Evolutionary conservation across 2,888 invertebrate genomes (phyloP), one percentile per base, ranked within the genome.

Genomic region (Campaea margaritaria): DNA sequence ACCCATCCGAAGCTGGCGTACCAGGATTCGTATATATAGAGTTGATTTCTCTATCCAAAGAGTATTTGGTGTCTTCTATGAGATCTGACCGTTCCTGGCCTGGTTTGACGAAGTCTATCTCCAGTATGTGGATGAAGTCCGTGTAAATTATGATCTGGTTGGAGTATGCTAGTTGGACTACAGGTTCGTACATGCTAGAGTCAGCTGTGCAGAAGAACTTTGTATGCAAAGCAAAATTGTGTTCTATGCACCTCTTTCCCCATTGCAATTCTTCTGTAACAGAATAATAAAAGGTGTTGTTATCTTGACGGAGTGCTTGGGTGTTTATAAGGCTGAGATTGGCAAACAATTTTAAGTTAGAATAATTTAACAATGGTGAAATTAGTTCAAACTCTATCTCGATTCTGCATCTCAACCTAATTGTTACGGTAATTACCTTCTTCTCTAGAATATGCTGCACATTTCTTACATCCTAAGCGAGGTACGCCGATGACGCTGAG

Each of bases 181-280:
- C 93, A 0, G 95, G 95, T 72, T 95, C 94, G 75, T 96, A 96
- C 83, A 94, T 93, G 27, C 97, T 97, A 74, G 96, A 96, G 49
- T 97, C 97, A 44, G 96, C 95, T n/a, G 97, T 96, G 72, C 97
- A 95, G 79, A 97, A 97, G 83, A 98, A 97, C 81, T 96, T 97
- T 70, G 97, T 97, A 86, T 99, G 98, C 67, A 98, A 95, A 46
- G 98, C 97, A 72, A 98, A 95, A 79, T 98, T 97, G 83, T 99
- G 98, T 78, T 96, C 95, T 58, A 97, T 90, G 82, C 99, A 99
- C 71, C 96, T 89, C 77, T 95, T 94, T 27, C 2, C 54, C 45
- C 34, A 54, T 11, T 49, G 28, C 28, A 31, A 16, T 31, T 51
- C 55, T 38, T 47, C 60, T 61, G 55, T 10, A 59, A 59, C 11